Evolutionary conservation across 1,140 invertebrate genomes (phyloP).

Genomic region (Lepeophtheirus salmonis): DNA sequence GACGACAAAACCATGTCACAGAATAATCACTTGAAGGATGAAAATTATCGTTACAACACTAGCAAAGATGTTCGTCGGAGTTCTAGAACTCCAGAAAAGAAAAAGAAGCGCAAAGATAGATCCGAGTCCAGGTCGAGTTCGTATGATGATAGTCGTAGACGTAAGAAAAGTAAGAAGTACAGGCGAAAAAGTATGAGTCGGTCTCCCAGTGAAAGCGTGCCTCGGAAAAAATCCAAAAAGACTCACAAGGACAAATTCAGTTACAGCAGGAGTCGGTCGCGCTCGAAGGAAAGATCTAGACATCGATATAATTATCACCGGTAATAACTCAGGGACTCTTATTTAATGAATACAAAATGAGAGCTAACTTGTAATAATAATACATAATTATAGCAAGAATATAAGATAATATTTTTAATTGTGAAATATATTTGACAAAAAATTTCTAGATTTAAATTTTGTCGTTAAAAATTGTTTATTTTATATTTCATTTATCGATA

Average conservation of each 20-base stretch:
- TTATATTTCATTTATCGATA: too few species aligned
- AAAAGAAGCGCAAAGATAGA: not conserved
- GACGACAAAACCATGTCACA: not conserved
- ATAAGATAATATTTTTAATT: too few species aligned
- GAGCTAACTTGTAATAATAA: too few species aligned
- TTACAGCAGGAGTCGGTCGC: not conserved
- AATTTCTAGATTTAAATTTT: too few species aligned
- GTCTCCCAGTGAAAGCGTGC: not conserved
- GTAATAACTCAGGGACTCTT: too few species aligned
- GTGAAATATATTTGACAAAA: too few species aligned
- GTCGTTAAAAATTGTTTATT: too few species aligned
- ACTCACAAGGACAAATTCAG: not conserved
- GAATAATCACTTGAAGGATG: conserved; percentile 5
- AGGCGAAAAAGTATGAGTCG: not conserved
- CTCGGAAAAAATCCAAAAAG: not conserved
- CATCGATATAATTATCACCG: not conserved
- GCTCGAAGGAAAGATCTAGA: not conserved
- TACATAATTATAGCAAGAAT: too few species aligned
- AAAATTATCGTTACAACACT: not conserved
- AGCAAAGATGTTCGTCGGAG: not conserved
- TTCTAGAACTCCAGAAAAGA: not conserved
- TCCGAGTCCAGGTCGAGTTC: not conserved
- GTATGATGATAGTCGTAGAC: not conserved
- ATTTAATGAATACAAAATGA: too few species aligned
- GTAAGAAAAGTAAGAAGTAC: not conserved